Conservation (phyloP, 2,797 vertebrate genomes). For the Trachops cirrhosus region DNA sequence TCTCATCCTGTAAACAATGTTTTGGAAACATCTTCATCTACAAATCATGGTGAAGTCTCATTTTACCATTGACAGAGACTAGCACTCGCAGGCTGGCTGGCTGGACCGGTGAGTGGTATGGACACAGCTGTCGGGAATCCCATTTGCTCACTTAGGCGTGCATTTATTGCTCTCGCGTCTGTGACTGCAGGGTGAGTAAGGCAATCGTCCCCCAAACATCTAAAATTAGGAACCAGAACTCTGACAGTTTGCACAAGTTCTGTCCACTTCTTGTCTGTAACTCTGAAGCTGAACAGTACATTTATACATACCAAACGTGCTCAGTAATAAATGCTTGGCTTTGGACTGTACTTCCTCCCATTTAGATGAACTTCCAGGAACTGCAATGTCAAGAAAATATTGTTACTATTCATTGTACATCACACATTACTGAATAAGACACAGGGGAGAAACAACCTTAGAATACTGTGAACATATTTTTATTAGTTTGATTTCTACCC, state of each 20-base stretch:
- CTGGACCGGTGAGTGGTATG: background rate
- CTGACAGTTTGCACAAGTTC: conserved; percentile 89
- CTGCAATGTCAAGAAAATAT: conserved; percentile 82
- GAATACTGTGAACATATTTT: background rate
- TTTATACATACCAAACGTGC: conserved; percentile 90
- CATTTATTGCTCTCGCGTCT: conserved; percentile 83
- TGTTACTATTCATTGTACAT: conserved; percentile 21
- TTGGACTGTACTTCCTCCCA: conserved; percentile 96
- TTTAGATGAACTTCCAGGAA: conserved; percentile 88
- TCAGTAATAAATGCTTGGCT: conserved; percentile 91
- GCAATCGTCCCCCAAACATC: conserved; percentile 57
- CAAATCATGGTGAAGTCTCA: conserved; percentile 61
- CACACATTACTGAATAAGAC: background rate
- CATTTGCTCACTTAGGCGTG: conserved; percentile 55
- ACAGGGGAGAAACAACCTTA: background rate
- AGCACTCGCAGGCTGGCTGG: background rate
- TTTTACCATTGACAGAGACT: conserved; percentile 42
- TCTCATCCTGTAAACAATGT: conserved; percentile 84
- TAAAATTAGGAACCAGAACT: conserved; percentile 84
- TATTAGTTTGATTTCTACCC: background rate
- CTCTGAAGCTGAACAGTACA: conserved; percentile 96
- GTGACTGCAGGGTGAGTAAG: conserved; percentile 58
- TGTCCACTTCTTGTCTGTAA: conserved; percentile 85
- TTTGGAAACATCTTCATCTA: conserved; percentile 70
- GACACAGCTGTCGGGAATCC: conserved; percentile 59